Conservation (phyloP, 2,113 vertebrate genomes). For the Chaetops frenatus region DNA sequence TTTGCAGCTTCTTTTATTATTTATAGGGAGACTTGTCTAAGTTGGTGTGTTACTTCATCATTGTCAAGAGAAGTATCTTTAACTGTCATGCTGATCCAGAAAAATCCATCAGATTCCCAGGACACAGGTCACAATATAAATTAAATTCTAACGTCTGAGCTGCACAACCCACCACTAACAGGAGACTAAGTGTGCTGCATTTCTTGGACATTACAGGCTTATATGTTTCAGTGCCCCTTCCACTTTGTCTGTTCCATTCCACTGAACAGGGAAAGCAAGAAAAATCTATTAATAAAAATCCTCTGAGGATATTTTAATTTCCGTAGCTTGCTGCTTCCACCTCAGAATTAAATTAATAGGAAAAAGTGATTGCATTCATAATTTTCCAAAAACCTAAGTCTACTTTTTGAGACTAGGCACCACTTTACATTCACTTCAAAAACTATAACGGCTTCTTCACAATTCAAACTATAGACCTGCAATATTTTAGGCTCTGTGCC, state of each 20-base stretch:
- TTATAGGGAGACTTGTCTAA: background rate
- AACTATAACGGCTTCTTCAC: background rate
- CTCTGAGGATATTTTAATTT: constrained; percentile 17
- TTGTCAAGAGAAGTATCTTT: background rate
- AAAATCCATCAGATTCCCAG: background rate
- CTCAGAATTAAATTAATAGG: background rate
- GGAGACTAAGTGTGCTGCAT: background rate
- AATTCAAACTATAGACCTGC: background rate
- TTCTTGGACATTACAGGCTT: background rate
- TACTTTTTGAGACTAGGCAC: background rate
- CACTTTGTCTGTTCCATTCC: background rate
- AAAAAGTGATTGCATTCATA: background rate
- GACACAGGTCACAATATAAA: background rate
- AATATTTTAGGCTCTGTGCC: background rate
- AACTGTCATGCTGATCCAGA: background rate
- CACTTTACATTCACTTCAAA: background rate
- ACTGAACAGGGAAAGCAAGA: background rate
- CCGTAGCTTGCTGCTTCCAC: background rate
- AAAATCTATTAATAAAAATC: background rate
- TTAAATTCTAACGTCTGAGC: background rate
- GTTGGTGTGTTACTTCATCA: background rate
- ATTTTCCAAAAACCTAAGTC: background rate
- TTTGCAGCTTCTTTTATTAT: constrained; percentile 21
- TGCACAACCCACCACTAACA: background rate
- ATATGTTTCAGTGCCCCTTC: background rate